Percentiles rank a stretch among this genome's conserved stretches.
These are phyloP conservation scores for Rhopalosiphum nymphaeae DNA, from an alignment of 2,888 invertebrate genomes.

Conservation along the genomic window DNA sequence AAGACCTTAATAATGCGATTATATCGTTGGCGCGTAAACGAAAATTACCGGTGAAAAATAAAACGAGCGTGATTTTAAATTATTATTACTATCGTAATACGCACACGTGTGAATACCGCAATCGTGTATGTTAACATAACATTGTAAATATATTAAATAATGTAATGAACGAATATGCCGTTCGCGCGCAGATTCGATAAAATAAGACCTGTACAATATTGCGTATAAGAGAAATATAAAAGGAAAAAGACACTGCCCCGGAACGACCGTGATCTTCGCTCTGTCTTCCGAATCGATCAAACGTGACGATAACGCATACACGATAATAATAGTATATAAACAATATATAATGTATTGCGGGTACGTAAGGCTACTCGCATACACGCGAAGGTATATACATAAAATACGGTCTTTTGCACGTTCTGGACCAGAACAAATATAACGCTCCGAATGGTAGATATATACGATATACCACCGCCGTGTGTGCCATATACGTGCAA, in stretches of 20 bases:
- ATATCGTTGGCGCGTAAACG: background rate
- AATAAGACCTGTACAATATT: background rate
- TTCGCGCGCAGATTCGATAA: background rate
- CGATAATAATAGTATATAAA: background rate
- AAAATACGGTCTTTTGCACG: background rate
- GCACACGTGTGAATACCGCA: background rate
- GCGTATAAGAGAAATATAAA: background rate
- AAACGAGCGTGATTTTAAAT: background rate
- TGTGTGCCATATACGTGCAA: background rate
- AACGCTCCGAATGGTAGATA: background rate
- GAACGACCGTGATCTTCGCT: background rate
- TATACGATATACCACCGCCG: background rate
- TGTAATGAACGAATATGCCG: background rate
- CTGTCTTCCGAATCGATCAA: background rate
- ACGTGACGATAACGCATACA: background rate
- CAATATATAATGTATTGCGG: background rate
- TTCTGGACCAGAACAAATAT: conserved; percentile 2
- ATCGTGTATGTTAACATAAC: background rate
- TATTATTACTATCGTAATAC: background rate
- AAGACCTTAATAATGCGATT: background rate
- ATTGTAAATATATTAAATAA: background rate
- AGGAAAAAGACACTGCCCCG: background rate
- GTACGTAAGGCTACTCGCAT: background rate
- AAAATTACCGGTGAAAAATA: background rate
- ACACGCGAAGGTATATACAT: background rate